Conservation (phyloP, 2,113 vertebrate genomes). For the Microcebus lehilahytsara region DNA sequence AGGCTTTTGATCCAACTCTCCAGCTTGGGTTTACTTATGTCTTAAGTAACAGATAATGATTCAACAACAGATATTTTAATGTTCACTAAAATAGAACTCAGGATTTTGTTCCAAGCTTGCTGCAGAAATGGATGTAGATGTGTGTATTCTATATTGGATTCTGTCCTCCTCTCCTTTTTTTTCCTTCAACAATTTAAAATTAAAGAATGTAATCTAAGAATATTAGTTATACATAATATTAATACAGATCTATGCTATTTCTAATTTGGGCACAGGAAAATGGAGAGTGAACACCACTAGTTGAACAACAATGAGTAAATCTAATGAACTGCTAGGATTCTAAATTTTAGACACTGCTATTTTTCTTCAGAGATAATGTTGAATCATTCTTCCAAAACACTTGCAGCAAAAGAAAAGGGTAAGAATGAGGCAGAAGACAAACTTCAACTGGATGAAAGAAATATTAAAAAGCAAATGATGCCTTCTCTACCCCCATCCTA, state of each 20-base stretch:
- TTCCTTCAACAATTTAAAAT: constrained; percentile 16
- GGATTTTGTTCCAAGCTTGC: constrained; percentile 12
- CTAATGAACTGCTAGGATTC: constrained; percentile 4
- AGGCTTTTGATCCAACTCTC: not conserved
- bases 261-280: constrained; percentile 46
- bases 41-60: constrained; percentile 41
- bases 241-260: constrained; percentile 31
- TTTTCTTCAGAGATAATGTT: constrained; percentile 57
- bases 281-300: constrained; percentile 3
- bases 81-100: constrained; percentile 45
- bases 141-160: not conserved
- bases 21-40: constrained; percentile 32
- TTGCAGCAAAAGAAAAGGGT: not conserved
- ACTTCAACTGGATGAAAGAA: constrained; percentile 26
- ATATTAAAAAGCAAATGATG: constrained; percentile 19
- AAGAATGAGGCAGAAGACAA: constrained; percentile 40
- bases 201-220: constrained; percentile 28
- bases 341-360: constrained; percentile 29
- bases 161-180: not conserved
- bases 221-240: constrained; percentile 18
- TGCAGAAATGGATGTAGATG: constrained; percentile 16
- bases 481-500: not conserved
- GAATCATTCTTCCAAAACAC: constrained; percentile 56
- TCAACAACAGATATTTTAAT: constrained; percentile 49
- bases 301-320: constrained; percentile 39